phyloP scores from a whole-genome alignment of 1,140 invertebrate species.

The Coenobita brevimanus region DNA sequence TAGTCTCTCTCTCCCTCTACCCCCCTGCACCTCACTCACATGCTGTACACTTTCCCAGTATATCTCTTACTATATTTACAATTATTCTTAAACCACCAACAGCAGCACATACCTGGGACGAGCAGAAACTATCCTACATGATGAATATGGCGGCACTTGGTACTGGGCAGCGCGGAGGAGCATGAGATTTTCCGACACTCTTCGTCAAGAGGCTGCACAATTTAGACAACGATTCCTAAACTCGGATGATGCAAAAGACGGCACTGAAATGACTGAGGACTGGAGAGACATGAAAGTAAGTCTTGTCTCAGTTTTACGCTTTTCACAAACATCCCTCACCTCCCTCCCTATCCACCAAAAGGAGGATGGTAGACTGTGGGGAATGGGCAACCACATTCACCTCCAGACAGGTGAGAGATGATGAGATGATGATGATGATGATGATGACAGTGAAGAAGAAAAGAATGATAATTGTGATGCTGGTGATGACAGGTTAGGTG shows the following conservation, averaged over 20 bases:
- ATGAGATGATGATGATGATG: too few species aligned
- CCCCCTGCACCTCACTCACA: too few species aligned
- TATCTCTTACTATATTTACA: too few species aligned
- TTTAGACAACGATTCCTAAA: slow-evolving; percentile 82
- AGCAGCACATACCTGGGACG: slow-evolving; percentile 86
- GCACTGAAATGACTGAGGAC: slow-evolving; percentile 76
- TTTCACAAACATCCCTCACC: background rate
- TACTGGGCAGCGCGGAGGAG: slow-evolving; percentile 93
- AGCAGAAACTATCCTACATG: slow-evolving; percentile 92
- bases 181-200: slow-evolving; percentile 87
- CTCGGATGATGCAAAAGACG: slow-evolving; percentile 80
- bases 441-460: too few species aligned
- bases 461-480: too few species aligned
- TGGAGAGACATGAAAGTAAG: slow-evolving; percentile 81
- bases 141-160: slow-evolving; percentile 84
- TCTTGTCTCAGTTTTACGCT: background rate
- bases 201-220: slow-evolving; percentile 81
- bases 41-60: too few species aligned
- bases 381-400: background rate
- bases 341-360: too few species aligned
- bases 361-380: too few species aligned
- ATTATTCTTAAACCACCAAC: slow-evolving; percentile 70
- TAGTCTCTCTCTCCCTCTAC: too few species aligned
- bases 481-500: too few species aligned
- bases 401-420: background rate